Evolutionary conservation across 1,140 invertebrate species (phyloP).

Genomic region (Hesperophylax magnus): DNA sequence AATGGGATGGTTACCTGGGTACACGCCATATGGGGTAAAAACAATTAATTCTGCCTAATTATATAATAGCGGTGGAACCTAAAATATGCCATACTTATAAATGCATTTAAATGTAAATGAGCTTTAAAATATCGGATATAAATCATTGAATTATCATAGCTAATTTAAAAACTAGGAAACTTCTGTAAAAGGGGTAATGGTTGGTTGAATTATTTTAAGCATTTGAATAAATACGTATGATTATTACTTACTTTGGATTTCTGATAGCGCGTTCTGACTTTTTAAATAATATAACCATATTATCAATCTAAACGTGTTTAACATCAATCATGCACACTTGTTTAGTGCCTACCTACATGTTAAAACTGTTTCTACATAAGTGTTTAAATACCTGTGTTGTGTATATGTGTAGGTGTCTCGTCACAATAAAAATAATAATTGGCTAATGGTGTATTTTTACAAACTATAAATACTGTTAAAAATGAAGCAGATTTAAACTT

Average conservation of each 20-base stretch:
- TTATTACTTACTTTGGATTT: background rate
- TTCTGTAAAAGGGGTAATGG: conserved; percentile 1
- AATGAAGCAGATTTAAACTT: too few species aligned
- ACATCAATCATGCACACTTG: background rate
- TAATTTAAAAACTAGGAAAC: conserved; percentile 3
- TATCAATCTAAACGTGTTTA: background rate
- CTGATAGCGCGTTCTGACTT: background rate
- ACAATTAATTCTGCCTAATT: conserved; percentile 38
- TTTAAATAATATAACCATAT: background rate
- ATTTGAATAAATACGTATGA: background rate
- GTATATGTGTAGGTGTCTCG: too few species aligned
- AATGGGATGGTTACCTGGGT: background rate
- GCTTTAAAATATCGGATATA: conserved; percentile 6
- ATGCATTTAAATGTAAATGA: conserved; percentile 40
- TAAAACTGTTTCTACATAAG: too few species aligned
- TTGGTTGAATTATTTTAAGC: background rate
- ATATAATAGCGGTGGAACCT: conserved; percentile 8
- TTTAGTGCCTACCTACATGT: background rate
- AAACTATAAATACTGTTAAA: too few species aligned
- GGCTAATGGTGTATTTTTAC: too few species aligned
- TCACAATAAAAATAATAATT: too few species aligned
- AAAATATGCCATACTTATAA: conserved; percentile 31
- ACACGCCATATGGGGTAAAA: conserved; percentile 38
- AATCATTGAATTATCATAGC: conserved; percentile 35
- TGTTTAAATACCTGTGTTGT: too few species aligned